A percentile compares a stretch with the other conserved stretches of the same genome.
phyloP scores from a whole-genome alignment of 2,888 invertebrate genomes.

The Lithosia quadra region DNA sequence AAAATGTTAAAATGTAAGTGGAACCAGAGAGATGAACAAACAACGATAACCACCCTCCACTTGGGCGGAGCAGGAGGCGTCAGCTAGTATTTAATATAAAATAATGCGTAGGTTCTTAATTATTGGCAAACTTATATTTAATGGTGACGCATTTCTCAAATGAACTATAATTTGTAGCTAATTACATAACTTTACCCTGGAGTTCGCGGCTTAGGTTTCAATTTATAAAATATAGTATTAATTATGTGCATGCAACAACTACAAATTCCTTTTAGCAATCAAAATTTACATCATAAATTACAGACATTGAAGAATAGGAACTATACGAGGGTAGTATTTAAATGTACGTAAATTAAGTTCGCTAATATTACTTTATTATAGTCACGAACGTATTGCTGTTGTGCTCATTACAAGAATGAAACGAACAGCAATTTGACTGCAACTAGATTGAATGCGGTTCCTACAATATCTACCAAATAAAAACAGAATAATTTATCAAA shows the following conservation, averaged over 20 bases:
- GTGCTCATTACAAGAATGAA: constrained; percentile 73
- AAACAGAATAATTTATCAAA: background rate
- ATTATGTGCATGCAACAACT: constrained; percentile 12
- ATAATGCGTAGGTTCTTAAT: background rate
- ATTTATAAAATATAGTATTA: constrained; percentile 18
- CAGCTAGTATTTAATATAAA: no score
- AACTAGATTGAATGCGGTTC: constrained; percentile 68
- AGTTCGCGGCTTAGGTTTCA: constrained; percentile 16
- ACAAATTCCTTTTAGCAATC: constrained; percentile 30
- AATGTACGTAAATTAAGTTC: constrained; percentile 60
- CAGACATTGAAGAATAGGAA: constrained; percentile 38
- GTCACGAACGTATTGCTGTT: constrained; percentile 70
- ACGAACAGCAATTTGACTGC: constrained; percentile 76
- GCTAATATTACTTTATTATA: constrained; percentile 69
- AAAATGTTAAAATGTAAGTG: no score
- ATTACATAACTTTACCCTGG: background rate
- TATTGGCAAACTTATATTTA: background rate
- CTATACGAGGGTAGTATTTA: constrained; percentile 40
- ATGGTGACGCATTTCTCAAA: constrained; percentile 5
- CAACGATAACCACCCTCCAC: no score
- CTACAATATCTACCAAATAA: constrained; percentile 60
- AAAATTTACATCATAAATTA: constrained; percentile 43
- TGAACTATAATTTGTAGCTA: background rate
- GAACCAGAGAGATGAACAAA: no score
- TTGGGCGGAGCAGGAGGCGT: no score